A percentile compares a stretch with the other conserved stretches of the same genome.
These are phyloP conservation scores for Brachyhypopomus gauderio DNA, from an alignment of 2,113 vertebrate species.

Conservation along the genomic window DNA sequence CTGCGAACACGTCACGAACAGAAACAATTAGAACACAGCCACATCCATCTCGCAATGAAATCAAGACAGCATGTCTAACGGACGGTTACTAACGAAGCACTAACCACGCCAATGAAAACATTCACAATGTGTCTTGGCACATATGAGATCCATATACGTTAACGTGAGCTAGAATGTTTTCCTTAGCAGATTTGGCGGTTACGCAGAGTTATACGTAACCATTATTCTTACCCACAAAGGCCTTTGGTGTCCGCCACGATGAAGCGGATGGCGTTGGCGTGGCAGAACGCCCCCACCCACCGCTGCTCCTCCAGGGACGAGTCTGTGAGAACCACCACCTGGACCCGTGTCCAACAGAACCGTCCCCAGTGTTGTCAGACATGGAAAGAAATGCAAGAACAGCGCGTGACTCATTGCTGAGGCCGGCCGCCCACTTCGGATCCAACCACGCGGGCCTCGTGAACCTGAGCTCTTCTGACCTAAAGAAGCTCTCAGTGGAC, in stretches of 20 bases:
- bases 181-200: too few relatives aligned
- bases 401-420: too few relatives aligned
- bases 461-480: too few relatives aligned
- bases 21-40: not conserved
- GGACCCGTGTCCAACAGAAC: not conserved
- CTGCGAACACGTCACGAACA: constrained; percentile 65
- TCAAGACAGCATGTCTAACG: not conserved
- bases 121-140: not conserved
- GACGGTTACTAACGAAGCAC: not conserved
- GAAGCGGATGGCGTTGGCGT: constrained; percentile 72
- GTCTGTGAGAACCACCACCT: constrained; percentile 89
- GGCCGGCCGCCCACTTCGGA: too few relatives aligned
- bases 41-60: not conserved
- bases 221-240: constrained; percentile 81
- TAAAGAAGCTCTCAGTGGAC: too few relatives aligned
- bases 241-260: constrained; percentile 83
- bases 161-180: not conserved
- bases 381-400: too few relatives aligned
- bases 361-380: not conserved
- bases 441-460: too few relatives aligned
- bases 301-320: constrained; percentile 84
- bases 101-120: not conserved
- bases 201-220: not conserved
- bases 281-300: constrained; percentile 78
- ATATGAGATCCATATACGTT: not conserved